phyloP scores from a whole-genome alignment of 2,113 vertebrate genomes.

The Condylura cristata region DNA sequence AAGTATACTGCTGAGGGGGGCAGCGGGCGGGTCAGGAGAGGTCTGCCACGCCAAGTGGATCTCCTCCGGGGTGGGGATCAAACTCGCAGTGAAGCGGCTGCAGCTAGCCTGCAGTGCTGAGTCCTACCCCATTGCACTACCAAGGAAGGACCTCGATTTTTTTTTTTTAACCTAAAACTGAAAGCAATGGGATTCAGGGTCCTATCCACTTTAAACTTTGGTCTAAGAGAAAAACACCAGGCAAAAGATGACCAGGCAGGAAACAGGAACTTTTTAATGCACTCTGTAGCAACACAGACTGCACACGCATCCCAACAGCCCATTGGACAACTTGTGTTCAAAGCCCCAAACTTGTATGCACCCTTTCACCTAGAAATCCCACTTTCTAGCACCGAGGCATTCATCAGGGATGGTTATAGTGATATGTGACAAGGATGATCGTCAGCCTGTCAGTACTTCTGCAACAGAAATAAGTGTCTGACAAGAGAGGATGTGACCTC shows the following conservation, averaged over 20 bases:
- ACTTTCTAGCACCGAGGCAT: background rate
- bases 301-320: background rate
- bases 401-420: background rate
- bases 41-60: no score
- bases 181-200: background rate
- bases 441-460: background rate
- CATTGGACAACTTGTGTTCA: background rate
- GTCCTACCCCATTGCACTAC: no score
- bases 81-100: no score
- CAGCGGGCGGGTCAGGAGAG: no score
- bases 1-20: no score
- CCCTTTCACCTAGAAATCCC: background rate
- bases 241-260: background rate
- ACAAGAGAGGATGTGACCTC: background rate
- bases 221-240: background rate
- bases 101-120: no score
- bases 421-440: background rate
- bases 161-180: background rate
- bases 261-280: background rate
- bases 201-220: background rate
- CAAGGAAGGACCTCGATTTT: no score
- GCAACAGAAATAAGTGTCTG: background rate
- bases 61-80: no score
- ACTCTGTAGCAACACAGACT: background rate
- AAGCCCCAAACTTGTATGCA: background rate